Percentiles rank a stretch among this genome's conserved stretches.
Conservation (phyloP, 2,113 vertebrate species). For the Castor canadensis region DNA sequence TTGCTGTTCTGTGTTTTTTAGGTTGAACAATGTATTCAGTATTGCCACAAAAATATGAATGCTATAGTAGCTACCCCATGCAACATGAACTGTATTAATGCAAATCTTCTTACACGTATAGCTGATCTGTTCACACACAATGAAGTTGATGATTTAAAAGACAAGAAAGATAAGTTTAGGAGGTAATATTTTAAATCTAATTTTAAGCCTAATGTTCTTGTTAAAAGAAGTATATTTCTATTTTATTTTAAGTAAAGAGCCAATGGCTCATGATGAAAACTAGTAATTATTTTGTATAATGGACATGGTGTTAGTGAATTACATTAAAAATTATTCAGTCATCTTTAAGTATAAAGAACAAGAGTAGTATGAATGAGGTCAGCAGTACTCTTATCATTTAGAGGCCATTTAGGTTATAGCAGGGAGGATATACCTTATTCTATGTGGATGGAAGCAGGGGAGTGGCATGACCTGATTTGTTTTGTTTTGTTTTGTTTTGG, state of each 20-base stretch:
- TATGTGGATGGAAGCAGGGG: background rate
- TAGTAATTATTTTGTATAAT: conserved; percentile 19
- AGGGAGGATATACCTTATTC: background rate
- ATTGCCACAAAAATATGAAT: conserved; percentile 97
- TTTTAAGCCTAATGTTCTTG: conserved; percentile 29
- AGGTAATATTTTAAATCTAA: conserved; percentile 85
- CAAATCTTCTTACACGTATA: conserved; percentile 92
- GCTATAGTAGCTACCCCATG: conserved; percentile 95
- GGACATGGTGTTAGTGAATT: background rate
- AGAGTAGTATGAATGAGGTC: background rate
- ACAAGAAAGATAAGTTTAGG: conserved; percentile 99
- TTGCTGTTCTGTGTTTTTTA: conserved; percentile 76
- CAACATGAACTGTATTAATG: conserved; percentile 99
- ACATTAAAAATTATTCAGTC: background rate
- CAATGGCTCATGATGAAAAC: background rate
- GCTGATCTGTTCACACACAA: conserved; percentile 94
- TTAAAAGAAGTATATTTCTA: conserved; percentile 44
- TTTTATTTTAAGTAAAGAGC: conserved; percentile 58
- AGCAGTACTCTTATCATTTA: background rate
- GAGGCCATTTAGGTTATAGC: background rate
- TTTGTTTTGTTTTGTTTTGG: too few species aligned
- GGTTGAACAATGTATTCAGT: conserved; percentile 96
- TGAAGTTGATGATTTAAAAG: conserved; percentile 95
- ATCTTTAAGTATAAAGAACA: background rate
- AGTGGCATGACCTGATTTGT: background rate